Percentiles rank a stretch among this genome's conserved stretches.
phyloP scores from a whole-genome alignment of 2,888 invertebrate species.

The Miltochrista miniata region DNA sequence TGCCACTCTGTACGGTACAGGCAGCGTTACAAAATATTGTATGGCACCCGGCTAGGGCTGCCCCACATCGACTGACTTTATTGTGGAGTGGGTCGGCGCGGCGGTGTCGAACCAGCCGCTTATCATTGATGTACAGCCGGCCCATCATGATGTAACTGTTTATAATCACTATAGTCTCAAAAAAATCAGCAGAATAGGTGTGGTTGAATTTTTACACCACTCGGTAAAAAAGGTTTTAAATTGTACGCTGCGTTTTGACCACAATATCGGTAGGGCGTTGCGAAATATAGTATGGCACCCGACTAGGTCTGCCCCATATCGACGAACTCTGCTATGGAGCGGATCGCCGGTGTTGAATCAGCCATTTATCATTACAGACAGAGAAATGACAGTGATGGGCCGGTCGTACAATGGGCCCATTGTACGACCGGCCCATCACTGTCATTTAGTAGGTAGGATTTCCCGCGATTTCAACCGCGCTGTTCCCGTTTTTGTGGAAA shows the following conservation, averaged over 20 bases:
- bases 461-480: too few relatives aligned
- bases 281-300: conserved; percentile 96
- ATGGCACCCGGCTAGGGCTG: conserved; percentile 94
- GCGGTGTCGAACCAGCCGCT: conserved; percentile 84
- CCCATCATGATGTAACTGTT: conserved; percentile 85
- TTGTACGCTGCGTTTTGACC: too few relatives aligned
- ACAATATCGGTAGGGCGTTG: too few relatives aligned
- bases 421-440: too few relatives aligned
- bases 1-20: too few relatives aligned
- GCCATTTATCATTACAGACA: conserved; percentile 80
- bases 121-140: conserved; percentile 82
- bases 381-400: too few relatives aligned
- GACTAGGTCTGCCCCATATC: conserved; percentile 92
- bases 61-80: conserved; percentile 93
- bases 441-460: too few relatives aligned
- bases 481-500: too few relatives aligned
- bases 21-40: conserved; percentile 92
- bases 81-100: conserved; percentile 94
- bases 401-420: conserved; percentile 85
- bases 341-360: conserved; percentile 87
- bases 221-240: too few relatives aligned
- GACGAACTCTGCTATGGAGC: conserved; percentile 93
- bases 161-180: too few relatives aligned
- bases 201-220: too few relatives aligned
- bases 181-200: too few relatives aligned